Percentiles rank a stretch among this genome's conserved stretches.
Evolutionary conservation across 2,888 invertebrate species (phyloP).

Genomic region (Apamea sordens): DNA sequence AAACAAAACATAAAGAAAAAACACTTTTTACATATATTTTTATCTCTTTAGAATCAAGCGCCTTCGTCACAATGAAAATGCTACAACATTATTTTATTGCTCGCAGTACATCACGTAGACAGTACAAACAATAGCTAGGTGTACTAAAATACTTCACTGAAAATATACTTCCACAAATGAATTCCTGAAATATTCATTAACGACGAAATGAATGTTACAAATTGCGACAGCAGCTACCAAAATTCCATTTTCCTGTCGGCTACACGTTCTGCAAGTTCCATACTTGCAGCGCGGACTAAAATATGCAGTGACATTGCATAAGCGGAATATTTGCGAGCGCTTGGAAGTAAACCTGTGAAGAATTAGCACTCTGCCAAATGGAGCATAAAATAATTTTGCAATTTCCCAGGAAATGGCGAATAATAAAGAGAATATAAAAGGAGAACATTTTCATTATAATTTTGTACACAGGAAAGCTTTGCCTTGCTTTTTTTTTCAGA

Average conservation of each 20-base stretch:
- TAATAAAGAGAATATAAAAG: conserved; percentile 17
- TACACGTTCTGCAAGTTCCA: conserved; percentile 39
- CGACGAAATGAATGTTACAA: conserved; percentile 34
- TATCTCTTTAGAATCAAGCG: background rate
- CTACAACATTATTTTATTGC: background rate
- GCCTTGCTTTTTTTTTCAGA: background rate
- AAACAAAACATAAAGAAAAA: background rate
- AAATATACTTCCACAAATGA: conserved; percentile 23
- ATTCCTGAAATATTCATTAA: conserved; percentile 46
- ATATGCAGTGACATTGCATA: conserved; percentile 50
- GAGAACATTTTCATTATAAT: background rate
- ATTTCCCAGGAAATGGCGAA: background rate
- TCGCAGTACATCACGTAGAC: background rate
- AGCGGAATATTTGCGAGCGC: conserved; percentile 38
- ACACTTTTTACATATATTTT: background rate
- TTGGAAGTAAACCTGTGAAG: conserved; percentile 4
- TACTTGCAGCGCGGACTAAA: conserved; percentile 36
- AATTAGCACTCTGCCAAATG: conserved; percentile 27
- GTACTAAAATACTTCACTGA: conserved; percentile 6
- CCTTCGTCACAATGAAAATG: background rate
- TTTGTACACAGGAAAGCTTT: background rate
- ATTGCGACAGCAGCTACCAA: conserved; percentile 34
- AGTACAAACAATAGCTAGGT: background rate
- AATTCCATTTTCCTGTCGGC: conserved; percentile 50
- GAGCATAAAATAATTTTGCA: conserved; percentile 26